These are phyloP conservation scores for Oscheius sp. DNA, from an alignment of 2,888 invertebrate species.

Conservation along the genomic window DNA sequence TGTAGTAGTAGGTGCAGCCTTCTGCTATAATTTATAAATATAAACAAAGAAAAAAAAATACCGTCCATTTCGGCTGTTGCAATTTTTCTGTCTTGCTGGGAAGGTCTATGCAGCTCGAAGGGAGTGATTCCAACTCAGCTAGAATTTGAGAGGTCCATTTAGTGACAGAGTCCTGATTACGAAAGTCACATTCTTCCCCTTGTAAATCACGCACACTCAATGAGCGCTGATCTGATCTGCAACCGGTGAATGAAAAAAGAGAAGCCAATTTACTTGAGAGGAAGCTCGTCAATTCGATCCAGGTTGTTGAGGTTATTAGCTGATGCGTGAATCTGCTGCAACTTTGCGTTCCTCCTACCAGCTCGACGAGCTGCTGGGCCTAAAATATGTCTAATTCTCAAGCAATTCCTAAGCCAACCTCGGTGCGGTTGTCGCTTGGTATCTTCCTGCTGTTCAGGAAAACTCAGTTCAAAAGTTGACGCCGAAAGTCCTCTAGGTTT, in stretches of 20 bases:
- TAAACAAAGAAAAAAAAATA: no score
- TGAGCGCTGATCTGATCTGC: slow-evolving; percentile 39
- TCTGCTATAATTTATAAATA: no score
- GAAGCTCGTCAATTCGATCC: slow-evolving; percentile 21
- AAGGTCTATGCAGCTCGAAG: slow-evolving; percentile 43
- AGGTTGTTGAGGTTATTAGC: slow-evolving; percentile 26
- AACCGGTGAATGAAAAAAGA: not conserved
- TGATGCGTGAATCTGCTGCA: slow-evolving; percentile 25
- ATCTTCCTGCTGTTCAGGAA: slow-evolving; percentile 11
- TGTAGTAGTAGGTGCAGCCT: not conserved
- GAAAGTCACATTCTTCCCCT: slow-evolving; percentile 52
- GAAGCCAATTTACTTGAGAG: not conserved
- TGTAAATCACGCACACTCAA: slow-evolving; percentile 52
- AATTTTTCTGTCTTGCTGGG: no score
- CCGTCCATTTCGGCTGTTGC: no score
- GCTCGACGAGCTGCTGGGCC: slow-evolving; percentile 30
- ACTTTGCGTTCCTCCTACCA: slow-evolving; percentile 24
- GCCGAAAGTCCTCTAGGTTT: slow-evolving; percentile 17
- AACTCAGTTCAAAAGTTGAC: slow-evolving; percentile 27
- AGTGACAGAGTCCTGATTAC: slow-evolving; percentile 48
- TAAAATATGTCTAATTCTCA: not conserved
- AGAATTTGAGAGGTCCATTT: slow-evolving; percentile 59
- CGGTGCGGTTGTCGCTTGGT: slow-evolving; percentile 6
- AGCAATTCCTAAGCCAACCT: slow-evolving; percentile 20
- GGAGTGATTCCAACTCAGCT: slow-evolving; percentile 55